Percentiles rank a stretch among this genome's conserved stretches.
These are phyloP conservation scores for Aeoliscus strigatus DNA, from an alignment of 2,797 vertebrate genomes.

Conservation along the genomic window DNA sequence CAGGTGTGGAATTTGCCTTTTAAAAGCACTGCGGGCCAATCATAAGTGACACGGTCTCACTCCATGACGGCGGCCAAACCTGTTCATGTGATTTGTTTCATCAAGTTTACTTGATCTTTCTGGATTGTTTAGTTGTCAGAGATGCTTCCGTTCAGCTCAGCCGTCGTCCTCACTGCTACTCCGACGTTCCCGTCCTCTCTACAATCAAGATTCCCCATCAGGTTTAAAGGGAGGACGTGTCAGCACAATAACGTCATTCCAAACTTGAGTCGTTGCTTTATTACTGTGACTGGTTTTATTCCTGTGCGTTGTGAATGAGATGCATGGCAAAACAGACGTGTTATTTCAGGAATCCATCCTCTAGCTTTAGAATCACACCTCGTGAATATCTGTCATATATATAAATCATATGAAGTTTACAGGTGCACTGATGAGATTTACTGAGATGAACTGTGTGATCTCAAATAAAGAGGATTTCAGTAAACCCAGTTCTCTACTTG, in stretches of 20 bases:
- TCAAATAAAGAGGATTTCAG: constrained; percentile 58
- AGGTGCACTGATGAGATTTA: constrained; percentile 18
- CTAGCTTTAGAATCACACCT: constrained; percentile 11
- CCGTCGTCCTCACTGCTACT: constrained; percentile 8
- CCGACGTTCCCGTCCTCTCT: constrained; percentile 10
- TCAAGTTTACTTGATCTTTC: neutral
- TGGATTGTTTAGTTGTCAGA: too few species aligned
- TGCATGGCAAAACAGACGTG: neutral
- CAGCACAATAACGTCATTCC: neutral
- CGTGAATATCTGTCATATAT: constrained; percentile 1
- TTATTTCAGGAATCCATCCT: constrained; percentile 11
- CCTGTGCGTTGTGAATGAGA: too few species aligned
- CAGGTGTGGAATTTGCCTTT: constrained; percentile 27
- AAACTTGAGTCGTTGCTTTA: too few species aligned
- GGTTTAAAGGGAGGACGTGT: neutral
- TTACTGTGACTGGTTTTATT: too few species aligned
- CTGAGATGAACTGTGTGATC: constrained; percentile 8
- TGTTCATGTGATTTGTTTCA: neutral
- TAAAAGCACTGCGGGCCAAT: constrained; percentile 27
- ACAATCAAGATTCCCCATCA: constrained; percentile 9
- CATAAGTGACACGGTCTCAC: constrained; percentile 5
- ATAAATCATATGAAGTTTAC: constrained; percentile 24
- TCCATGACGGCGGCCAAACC: neutral
- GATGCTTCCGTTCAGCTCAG: constrained; percentile 1
- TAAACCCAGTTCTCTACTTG: constrained; percentile 9